These are phyloP conservation scores for Oreamnos americanus DNA, from an alignment of 2,113 vertebrate species.

Conservation along the genomic window DNA sequence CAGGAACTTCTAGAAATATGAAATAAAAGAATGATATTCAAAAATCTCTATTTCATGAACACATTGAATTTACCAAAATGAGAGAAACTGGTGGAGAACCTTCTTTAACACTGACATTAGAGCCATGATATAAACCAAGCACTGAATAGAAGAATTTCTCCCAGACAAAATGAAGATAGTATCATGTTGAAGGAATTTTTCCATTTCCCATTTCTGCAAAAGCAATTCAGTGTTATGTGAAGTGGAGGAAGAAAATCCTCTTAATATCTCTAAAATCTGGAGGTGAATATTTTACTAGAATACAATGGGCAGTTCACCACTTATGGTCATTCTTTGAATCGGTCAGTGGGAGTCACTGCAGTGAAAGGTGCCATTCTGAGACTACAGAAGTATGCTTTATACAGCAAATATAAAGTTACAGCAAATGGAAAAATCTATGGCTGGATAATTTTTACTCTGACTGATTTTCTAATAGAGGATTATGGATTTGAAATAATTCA, in stretches of 20 bases:
- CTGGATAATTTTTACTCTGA: background rate
- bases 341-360: background rate
- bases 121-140: background rate
- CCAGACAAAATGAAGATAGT: background rate
- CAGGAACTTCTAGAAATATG: background rate
- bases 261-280: background rate
- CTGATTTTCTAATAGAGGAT: background rate
- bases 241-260: background rate
- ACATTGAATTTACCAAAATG: background rate
- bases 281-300: background rate
- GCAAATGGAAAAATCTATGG: background rate
- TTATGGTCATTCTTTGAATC: background rate
- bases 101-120: background rate
- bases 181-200: background rate
- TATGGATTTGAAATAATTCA: background rate
- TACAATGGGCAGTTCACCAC: background rate
- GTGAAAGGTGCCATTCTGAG: background rate
- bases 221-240: background rate
- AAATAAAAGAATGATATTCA: background rate
- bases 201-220: background rate
- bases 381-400: background rate
- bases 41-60: background rate
- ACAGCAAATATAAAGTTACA: background rate
- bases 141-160: background rate
- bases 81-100: rapidly evolving